Evolutionary conservation across 2,888 invertebrate species (phyloP).

Genomic region (Sabatieria punctata): DNA sequence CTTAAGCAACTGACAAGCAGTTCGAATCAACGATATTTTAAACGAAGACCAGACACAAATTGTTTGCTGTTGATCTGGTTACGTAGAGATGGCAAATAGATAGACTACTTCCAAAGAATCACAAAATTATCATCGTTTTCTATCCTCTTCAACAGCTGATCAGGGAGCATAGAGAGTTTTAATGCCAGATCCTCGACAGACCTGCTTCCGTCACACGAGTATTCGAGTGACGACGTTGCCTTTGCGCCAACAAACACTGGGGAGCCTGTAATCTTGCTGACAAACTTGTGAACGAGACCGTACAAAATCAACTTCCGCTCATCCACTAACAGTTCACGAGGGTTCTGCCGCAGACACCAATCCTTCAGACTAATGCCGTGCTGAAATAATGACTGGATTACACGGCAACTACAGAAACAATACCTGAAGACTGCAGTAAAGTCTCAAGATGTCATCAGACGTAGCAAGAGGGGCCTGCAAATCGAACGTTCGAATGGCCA

Average conservation of each 20-base stretch:
- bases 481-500: background rate
- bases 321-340: constrained; percentile 8
- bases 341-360: constrained; percentile 9
- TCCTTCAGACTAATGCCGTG: background rate
- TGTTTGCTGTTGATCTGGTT: too few species aligned
- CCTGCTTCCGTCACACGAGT: background rate
- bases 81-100: too few species aligned
- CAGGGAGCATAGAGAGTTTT: too few species aligned
- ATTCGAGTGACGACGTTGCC: background rate
- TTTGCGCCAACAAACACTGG: background rate
- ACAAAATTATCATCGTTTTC: too few species aligned
- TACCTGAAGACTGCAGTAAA: constrained; percentile 7
- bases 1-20: too few species aligned
- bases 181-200: background rate
- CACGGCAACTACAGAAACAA: background rate
- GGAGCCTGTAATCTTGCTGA: constrained; percentile 4
- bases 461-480: background rate
- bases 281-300: constrained; percentile 1
- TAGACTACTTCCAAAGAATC: too few species aligned
- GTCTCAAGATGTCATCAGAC: constrained; percentile 1
- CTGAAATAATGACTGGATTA: background rate
- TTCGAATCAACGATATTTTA: too few species aligned
- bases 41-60: too few species aligned
- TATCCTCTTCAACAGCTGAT: too few species aligned
- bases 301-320: constrained; percentile 9